Evolutionary conservation across 2,888 invertebrate species (phyloP).

Genomic region (Drosophila gaucha): DNA sequence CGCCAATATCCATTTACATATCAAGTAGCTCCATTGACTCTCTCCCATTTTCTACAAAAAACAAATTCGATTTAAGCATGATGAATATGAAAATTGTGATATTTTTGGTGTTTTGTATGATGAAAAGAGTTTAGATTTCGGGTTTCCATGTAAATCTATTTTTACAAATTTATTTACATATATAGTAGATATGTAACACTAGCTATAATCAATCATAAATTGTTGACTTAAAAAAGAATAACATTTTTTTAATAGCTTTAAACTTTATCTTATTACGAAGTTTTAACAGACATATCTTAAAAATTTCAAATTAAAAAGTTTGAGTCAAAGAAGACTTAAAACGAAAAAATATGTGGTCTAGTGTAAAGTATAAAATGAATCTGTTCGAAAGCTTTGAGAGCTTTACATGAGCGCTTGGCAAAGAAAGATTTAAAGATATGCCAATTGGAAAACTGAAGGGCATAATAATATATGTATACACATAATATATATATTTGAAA

Average conservation of each 20-base stretch:
- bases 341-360: not conserved
- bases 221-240: too few species aligned
- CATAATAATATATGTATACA: not conserved
- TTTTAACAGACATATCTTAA: too few species aligned
- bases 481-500: not conserved
- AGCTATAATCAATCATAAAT: too few species aligned
- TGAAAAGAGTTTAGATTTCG: too few species aligned
- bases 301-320: not conserved
- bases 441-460: not conserved
- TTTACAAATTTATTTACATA: not conserved
- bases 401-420: not conserved
- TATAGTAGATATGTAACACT: too few species aligned
- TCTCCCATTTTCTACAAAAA: slow-evolving; percentile 28
- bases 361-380: not conserved
- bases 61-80: slow-evolving; percentile 47
- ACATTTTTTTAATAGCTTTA: too few species aligned
- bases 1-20: slow-evolving; percentile 69
- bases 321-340: not conserved
- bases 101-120: too few species aligned
- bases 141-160: not conserved
- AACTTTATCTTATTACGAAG: too few species aligned
- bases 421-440: not conserved
- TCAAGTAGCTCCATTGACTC: slow-evolving; percentile 45
- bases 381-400: not conserved
- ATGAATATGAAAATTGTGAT: too few species aligned